Percentiles rank a stretch among this genome's conserved stretches.
Evolutionary conservation across 2,113 vertebrate genomes (phyloP).

Genomic region (Furnarius figulus): DNA sequence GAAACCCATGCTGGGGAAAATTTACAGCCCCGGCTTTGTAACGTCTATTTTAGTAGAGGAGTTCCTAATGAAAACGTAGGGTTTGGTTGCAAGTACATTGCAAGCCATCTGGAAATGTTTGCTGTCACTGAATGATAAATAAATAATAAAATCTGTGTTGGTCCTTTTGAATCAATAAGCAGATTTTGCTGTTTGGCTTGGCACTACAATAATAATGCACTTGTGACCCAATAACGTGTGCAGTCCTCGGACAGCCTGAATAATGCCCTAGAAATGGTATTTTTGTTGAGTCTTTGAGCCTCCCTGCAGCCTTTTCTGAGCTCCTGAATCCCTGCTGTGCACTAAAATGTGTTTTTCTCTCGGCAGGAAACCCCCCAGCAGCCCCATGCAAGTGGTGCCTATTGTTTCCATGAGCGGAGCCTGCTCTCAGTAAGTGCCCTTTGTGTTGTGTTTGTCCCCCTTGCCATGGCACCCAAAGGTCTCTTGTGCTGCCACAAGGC

Average conservation of each 20-base stretch:
- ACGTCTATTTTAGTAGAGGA: not conserved
- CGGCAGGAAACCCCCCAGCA: conserved; percentile 70
- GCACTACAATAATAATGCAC: not conserved
- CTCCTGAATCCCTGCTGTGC: not conserved
- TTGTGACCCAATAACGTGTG: fast-evolving
- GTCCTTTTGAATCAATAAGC: not conserved
- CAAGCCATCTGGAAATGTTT: not conserved
- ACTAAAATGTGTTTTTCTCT: not conserved
- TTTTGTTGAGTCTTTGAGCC: not conserved
- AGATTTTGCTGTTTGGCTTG: not conserved
- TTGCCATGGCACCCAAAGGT: not conserved
- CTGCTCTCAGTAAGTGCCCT: conserved; percentile 74
- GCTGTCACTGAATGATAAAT: not conserved
- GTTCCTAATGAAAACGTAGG: not conserved
- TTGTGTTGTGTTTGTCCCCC: not conserved
- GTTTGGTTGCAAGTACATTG: not conserved
- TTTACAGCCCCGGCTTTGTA: not conserved
- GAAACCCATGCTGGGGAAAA: not conserved
- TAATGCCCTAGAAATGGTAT: not conserved
- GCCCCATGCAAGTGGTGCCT: conserved; percentile 75
- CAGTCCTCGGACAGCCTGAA: not conserved
- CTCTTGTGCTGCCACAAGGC: not conserved
- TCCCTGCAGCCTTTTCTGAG: not conserved
- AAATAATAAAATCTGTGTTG: not conserved
- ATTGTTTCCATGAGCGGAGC: conserved; percentile 63